Conservation (phyloP, 2,113 vertebrate species). For the Pseudorhombus dupliciocellatus region DNA sequence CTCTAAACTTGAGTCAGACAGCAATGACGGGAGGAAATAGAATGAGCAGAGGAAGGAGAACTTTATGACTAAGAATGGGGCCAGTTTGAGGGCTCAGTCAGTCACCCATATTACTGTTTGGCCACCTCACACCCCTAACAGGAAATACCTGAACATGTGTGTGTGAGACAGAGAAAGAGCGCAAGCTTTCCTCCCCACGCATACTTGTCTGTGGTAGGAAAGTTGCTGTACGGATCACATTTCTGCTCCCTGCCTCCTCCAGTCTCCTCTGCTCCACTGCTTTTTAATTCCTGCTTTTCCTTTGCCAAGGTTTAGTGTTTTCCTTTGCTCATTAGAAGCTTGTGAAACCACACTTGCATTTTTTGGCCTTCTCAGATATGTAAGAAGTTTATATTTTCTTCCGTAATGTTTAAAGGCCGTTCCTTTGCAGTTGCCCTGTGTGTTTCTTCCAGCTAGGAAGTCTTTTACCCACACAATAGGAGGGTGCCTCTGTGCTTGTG, state of each 20-base stretch:
- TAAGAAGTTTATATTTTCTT: slow-evolving; percentile 22
- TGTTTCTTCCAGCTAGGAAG: slow-evolving; percentile 6
- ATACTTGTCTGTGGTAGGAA: slow-evolving; percentile 43
- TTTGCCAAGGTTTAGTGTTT: slow-evolving; percentile 38
- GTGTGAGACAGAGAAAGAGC: slow-evolving; percentile 29
- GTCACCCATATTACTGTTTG: slow-evolving; percentile 60
- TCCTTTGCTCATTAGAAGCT: slow-evolving; percentile 16
- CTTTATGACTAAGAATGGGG: slow-evolving; percentile 42
- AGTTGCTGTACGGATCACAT: slow-evolving; percentile 31
- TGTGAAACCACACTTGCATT: slow-evolving; percentile 17
- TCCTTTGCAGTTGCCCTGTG: slow-evolving; percentile 10
- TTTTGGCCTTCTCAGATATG: slow-evolving; percentile 11
- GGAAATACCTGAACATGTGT: slow-evolving; percentile 66
- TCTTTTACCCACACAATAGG: slow-evolving; percentile 40
- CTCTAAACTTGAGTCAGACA: slow-evolving; percentile 21
- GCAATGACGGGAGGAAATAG: slow-evolving; percentile 9
- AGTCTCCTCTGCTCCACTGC: slow-evolving; percentile 9
- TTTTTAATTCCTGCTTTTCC: slow-evolving; percentile 20
- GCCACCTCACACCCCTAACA: slow-evolving; percentile 61
- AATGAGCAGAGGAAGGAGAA: slow-evolving; percentile 26
- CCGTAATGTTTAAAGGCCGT: slow-evolving; percentile 14
- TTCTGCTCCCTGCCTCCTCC: slow-evolving; percentile 33
- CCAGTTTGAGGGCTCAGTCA: slow-evolving; percentile 56
- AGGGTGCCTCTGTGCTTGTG: slow-evolving; percentile 6
- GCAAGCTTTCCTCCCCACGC: slow-evolving; percentile 11